Conservation (phyloP, 2,888 invertebrate genomes). For the Myathropa florea region DNA sequence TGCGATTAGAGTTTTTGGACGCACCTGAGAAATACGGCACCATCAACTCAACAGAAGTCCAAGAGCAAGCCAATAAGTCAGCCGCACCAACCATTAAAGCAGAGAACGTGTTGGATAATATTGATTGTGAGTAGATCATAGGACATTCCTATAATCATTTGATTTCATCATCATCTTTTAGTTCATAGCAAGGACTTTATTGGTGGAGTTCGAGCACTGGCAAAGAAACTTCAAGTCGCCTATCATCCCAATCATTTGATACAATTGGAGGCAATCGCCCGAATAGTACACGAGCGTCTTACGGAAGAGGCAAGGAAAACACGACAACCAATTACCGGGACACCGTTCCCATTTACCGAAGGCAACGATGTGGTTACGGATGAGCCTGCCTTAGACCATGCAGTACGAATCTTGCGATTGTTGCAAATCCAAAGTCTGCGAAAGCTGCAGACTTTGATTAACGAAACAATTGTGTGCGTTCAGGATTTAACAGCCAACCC, state of each 20-base stretch:
- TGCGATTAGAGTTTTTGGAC: constrained; percentile 91
- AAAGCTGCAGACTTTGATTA: constrained; percentile 93
- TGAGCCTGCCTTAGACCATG: constrained; percentile 85
- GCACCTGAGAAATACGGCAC: constrained; percentile 87
- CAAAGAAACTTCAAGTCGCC: constrained; percentile 89
- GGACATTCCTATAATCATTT: not conserved
- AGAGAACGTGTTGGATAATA: constrained; percentile 91
- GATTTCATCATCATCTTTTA: constrained; percentile 77
- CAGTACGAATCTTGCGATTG: constrained; percentile 89
- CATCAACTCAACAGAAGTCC: constrained; percentile 84
- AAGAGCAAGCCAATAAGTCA: constrained; percentile 82
- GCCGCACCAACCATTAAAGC: constrained; percentile 88
- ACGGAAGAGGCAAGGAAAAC: constrained; percentile 81
- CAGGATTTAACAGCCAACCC: constrained; percentile 97
- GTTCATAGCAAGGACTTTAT: constrained; percentile 92
- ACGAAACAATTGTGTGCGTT: constrained; percentile 95
- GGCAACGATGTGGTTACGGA: constrained; percentile 85
- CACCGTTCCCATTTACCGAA: constrained; percentile 86
- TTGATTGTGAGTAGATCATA: constrained; percentile 87
- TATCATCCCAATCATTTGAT: constrained; percentile 91
- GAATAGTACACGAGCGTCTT: constrained; percentile 83
- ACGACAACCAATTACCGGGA: constrained; percentile 80
- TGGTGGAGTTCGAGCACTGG: constrained; percentile 89
- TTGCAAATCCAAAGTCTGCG: constrained; percentile 83
- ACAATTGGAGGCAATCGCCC: constrained; percentile 86